Evolutionary conservation across 2,888 invertebrate species (phyloP).

Genomic region (Podotricha telesiphe): DNA sequence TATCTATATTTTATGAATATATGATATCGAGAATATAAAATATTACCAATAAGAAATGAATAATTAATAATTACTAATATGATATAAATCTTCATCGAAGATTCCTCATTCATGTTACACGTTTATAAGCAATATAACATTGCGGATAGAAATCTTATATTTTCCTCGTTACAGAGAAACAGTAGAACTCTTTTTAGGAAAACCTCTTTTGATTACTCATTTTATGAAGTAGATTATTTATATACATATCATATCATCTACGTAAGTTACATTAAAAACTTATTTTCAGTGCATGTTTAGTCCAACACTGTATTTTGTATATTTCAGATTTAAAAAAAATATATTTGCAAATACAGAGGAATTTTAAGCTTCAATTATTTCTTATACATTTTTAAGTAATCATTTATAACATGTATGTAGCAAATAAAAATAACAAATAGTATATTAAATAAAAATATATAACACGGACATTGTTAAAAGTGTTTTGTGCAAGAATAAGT

Average conservation of each 20-base stretch:
- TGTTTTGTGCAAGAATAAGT: neutral
- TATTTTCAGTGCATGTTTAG: too few relatives aligned
- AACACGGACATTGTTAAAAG: neutral
- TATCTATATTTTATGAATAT: neutral
- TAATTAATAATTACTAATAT: neutral
- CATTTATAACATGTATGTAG: too few relatives aligned
- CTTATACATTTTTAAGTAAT: too few relatives aligned
- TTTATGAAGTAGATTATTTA: neutral
- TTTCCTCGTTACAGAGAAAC: slow-evolving; percentile 19
- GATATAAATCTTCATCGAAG: neutral
- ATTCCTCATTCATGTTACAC: slow-evolving; percentile 9
- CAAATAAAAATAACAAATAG: too few relatives aligned
- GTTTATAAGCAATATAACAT: slow-evolving; percentile 1
- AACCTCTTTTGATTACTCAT: slow-evolving; percentile 1
- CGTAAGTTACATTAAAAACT: too few relatives aligned
- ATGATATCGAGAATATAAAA: neutral
- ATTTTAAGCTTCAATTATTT: too few relatives aligned
- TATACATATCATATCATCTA: too few relatives aligned
- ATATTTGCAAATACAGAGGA: too few relatives aligned
- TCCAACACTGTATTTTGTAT: too few relatives aligned
- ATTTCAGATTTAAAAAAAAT: too few relatives aligned
- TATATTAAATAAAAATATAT: neutral
- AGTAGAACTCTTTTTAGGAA: neutral
- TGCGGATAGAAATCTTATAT: neutral
- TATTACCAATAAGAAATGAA: slow-evolving; percentile 11